Base-by-base conservation (phyloP, 30 jellyfish, hydroid and myxozoan species). In the Turritopsis dohrnii region DNA sequence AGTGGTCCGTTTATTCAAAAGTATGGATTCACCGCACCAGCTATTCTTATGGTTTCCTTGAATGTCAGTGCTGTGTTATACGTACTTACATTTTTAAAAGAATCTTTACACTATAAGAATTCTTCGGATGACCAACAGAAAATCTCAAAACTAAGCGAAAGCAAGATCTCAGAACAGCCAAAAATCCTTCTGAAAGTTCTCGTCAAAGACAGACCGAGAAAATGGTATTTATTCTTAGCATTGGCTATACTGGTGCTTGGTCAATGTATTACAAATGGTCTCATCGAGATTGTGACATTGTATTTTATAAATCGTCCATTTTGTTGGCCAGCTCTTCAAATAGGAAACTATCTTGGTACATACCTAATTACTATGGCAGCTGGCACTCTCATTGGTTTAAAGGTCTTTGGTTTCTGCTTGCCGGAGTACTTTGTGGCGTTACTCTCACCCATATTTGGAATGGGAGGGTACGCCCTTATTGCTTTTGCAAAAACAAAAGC, bases 351-450 rank as follows among this genome's bases (percentile, higher is more conserved):
- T 85, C 20, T 83, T 1, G 91, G 93, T 1, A 81, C 94, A 16
- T 88, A 89, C 17, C 81, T 84, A 65, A 28, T 85, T 28, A 72
- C 85, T 65, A 41, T 85, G 29, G 94, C 93, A 24, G 18, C 85
- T 20, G 96, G 96, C 26, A 89, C 94, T 0, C 88, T 86, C 9
- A 25, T 84, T 25, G 94, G 90, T 9, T 74, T 89, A 71, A 89
- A 89, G 54, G 29, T 84, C 0, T 80, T 89, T 31, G 79, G 87
- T 4, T 66, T 16, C 0, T 52, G 52, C 27, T 52, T 89, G 79
- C 79, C 83, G 27, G 90, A 79, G 8, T 21, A 17, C 65, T 20
- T 72, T 83, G 96, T 92, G 1, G 86, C 89, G 1, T 76, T 83
- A 30, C 79, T 89, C 54, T 89, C 96, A 28, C 87, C 83, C 74